Base-by-base conservation (phyloP, 2,888 invertebrate genomes). In the Chelonus formosanus region DNA sequence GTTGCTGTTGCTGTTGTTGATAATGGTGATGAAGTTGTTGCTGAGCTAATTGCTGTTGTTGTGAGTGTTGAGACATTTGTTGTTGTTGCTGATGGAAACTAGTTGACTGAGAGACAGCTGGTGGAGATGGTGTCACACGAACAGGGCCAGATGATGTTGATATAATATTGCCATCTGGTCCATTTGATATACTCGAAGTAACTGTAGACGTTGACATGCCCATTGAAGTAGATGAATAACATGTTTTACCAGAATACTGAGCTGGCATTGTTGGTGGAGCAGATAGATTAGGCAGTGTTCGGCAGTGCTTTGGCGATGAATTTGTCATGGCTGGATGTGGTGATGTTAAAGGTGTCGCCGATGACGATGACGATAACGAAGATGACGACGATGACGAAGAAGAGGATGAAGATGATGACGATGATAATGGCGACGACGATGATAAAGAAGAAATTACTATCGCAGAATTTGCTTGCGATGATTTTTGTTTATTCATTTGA, bases 291-390 rank as follows among this genome's bases (percentile, higher is more conserved):
- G 84, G 79, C 77, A 81, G 78, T 79, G 82, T 80, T 76, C 81
- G 81, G 78, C 80, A 82, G 77, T 81, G 83, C 76, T 81, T 85
- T 47, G 80, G 84, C 69, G 81, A 85, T 71, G 78, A 81, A 72
- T 73, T 80, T 65, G 78, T 75, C 57, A 78, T 73, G 48, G 68
- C 10, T 73, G 80, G 76, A 65, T 77, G 77, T 36, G 76, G 76
- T 71, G 71, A 70, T 67, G 76, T 73, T 55, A 78, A 77, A 20
- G 79, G 75, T 40, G 79, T 75, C 47, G 76, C 75, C 34, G 81
- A 74, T 50, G 76, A 75, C 50, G 78, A 77, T 60, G 79, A 78
- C 69, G 70, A 70, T 67, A 76, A 73, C 55, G 78, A 77, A 10
- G 79, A 75, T 40, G 79, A 75, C 45, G 76, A 75, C 32, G 81